Percentiles rank a stretch among this genome's conserved stretches.
Conservation (phyloP, 2,113 vertebrate species). For the Cinclus mexicanus region DNA sequence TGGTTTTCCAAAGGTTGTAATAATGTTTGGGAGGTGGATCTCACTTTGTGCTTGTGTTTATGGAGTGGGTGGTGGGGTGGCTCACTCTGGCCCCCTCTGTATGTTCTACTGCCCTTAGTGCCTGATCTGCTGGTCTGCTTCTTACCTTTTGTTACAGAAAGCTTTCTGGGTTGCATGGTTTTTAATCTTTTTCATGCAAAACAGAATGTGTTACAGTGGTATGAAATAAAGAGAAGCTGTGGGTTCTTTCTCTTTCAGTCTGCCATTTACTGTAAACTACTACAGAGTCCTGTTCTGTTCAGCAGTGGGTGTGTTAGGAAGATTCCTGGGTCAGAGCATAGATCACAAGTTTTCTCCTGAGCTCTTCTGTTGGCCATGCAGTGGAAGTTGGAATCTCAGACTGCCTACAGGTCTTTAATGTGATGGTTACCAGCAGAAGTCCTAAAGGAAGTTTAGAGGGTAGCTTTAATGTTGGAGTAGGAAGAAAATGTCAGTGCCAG, state of each 20-base stretch:
- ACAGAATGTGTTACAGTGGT: neutral
- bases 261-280: neutral
- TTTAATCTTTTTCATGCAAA: neutral
- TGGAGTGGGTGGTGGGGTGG: neutral
- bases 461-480: neutral
- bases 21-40: neutral
- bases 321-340: neutral
- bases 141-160: neutral
- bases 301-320: neutral
- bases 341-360: neutral
- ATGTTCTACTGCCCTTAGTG: neutral
- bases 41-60: neutral
- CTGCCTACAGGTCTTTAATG: neutral
- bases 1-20: neutral
- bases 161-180: neutral
- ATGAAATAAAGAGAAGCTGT: neutral
- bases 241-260: neutral
- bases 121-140: neutral
- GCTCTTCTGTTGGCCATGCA: rapidly evolving
- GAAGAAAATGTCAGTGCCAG: neutral
- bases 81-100: neutral
- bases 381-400: neutral
- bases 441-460: neutral
- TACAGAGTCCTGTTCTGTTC: neutral
- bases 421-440: neutral